Evolutionary conservation across 2,888 invertebrate genomes (phyloP).

Genomic region (Cylindroiulus punctatus): DNA sequence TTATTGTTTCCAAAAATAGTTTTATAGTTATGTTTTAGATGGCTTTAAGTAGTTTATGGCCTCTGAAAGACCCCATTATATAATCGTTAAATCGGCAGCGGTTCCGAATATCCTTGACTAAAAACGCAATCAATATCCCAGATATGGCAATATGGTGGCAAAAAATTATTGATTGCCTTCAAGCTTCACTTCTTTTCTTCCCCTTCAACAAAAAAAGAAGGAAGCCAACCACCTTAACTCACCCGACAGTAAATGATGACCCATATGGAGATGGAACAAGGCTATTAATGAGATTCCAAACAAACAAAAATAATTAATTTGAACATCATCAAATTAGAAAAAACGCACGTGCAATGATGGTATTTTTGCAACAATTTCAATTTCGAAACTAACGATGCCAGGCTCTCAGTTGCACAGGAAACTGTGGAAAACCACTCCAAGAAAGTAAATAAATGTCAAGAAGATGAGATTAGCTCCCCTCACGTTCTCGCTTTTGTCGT

Average conservation of each 20-base stretch:
- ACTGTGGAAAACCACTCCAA: not conserved
- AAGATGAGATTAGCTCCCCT: not conserved
- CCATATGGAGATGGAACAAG: not conserved
- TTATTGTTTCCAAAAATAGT: slow-evolving; percentile 10
- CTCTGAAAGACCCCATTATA: not conserved
- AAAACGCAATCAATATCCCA: slow-evolving; percentile 23
- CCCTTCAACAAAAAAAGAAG: not conserved
- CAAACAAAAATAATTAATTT: not conserved
- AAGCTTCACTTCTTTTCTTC: not conserved
- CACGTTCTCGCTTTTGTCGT: not conserved
- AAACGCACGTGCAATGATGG: too few relatives aligned
- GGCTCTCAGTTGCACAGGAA: too few relatives aligned
- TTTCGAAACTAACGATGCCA: too few relatives aligned
- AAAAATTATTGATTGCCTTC: not conserved
- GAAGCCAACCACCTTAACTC: not conserved
- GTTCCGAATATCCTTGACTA: not conserved
- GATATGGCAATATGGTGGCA: slow-evolving; percentile 13
- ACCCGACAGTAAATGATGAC: not conserved
- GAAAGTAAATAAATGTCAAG: not conserved
- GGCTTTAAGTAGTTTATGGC: slow-evolving; percentile 24
- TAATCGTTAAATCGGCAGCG: not conserved
- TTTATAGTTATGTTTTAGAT: slow-evolving; percentile 33
- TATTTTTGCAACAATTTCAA: too few relatives aligned
- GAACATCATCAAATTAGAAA: too few relatives aligned
- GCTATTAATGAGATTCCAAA: not conserved